A percentile compares a stretch with the other conserved stretches of the same genome.
Evolutionary conservation across 2,797 vertebrate species (phyloP).

Genomic region (Micrastur ruficollis): DNA sequence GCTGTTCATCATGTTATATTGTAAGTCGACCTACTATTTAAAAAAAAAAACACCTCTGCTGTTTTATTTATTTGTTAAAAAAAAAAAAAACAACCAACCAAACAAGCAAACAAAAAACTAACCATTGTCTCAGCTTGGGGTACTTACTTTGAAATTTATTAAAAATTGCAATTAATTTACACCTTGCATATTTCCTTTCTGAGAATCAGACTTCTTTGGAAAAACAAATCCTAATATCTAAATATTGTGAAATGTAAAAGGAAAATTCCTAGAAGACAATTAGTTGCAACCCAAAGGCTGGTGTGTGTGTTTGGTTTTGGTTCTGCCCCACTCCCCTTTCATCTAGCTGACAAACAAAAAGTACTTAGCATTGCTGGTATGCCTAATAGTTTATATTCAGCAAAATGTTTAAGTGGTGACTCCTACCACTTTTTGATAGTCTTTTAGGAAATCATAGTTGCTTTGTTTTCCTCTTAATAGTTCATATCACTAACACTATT

Average conservation of each 20-base stretch:
- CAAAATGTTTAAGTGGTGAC: not conserved
- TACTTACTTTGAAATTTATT: not conserved
- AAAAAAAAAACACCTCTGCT: not conserved
- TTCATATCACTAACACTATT: not conserved
- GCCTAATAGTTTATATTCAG: not conserved
- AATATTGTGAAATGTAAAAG: not conserved
- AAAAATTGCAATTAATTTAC: not conserved
- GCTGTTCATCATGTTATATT: not conserved
- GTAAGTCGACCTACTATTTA: not conserved
- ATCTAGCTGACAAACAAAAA: not conserved
- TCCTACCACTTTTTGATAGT: not conserved
- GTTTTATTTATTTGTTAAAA: not conserved
- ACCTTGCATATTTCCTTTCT: not conserved
- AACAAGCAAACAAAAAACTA: not conserved
- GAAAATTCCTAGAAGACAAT: not conserved
- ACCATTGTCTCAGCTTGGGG: not conserved
- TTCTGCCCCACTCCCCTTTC: not conserved
- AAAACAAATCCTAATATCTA: not conserved
- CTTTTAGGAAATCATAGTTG: not conserved
- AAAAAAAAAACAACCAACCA: not conserved
- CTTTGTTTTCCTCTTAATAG: not conserved
- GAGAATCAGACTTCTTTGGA: not conserved
- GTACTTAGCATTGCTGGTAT: not conserved
- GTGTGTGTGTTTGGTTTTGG: not conserved
- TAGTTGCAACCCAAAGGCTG: not conserved